These are phyloP conservation scores for Dinomys branickii DNA, from an alignment of 2,113 vertebrate genomes.

Conservation along the genomic window DNA sequence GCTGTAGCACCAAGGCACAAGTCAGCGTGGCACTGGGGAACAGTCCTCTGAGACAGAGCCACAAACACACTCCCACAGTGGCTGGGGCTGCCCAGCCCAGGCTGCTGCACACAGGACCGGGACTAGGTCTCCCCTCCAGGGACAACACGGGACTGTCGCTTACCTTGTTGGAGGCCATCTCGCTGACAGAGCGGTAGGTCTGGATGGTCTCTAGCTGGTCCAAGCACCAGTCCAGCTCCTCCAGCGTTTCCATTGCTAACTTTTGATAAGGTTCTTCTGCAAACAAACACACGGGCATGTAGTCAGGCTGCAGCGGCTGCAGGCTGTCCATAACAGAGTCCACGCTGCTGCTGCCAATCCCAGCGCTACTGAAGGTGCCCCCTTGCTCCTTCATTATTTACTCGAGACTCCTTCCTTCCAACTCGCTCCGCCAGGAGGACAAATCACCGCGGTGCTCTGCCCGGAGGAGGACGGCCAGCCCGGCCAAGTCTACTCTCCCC, in stretches of 20 bases:
- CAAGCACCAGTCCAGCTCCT: conserved; percentile 99
- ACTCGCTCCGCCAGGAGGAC: conserved; percentile 73
- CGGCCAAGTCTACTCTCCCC: conserved; percentile 64
- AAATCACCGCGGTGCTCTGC: conserved; percentile 78
- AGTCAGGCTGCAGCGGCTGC: conserved; percentile 87
- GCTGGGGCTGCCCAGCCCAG: too few relatives aligned
- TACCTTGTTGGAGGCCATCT: conserved; percentile 99
- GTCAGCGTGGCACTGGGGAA: background rate
- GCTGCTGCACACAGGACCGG: too few relatives aligned
- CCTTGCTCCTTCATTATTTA: conserved; percentile 90
- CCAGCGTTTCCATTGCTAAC: conserved; percentile 98
- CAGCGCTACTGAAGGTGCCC: conserved; percentile 79
- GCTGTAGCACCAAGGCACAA: background rate
- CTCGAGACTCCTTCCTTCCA: conserved; percentile 77
- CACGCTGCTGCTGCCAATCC: conserved; percentile 68
- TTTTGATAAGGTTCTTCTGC: conserved; percentile 99
- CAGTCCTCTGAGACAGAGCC: background rate
- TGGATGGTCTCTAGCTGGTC: conserved; percentile 99
- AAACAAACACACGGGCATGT: conserved; percentile 92
- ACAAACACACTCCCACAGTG: background rate
- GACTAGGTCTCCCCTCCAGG: too few relatives aligned
- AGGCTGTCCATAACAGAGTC: conserved; percentile 84
- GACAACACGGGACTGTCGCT: conserved; percentile 37
- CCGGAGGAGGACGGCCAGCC: background rate
- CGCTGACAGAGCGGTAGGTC: conserved; percentile 98